Base-by-base conservation (phyloP, 2,113 vertebrate genomes). In the Rhinoptilus africanus region DNA sequence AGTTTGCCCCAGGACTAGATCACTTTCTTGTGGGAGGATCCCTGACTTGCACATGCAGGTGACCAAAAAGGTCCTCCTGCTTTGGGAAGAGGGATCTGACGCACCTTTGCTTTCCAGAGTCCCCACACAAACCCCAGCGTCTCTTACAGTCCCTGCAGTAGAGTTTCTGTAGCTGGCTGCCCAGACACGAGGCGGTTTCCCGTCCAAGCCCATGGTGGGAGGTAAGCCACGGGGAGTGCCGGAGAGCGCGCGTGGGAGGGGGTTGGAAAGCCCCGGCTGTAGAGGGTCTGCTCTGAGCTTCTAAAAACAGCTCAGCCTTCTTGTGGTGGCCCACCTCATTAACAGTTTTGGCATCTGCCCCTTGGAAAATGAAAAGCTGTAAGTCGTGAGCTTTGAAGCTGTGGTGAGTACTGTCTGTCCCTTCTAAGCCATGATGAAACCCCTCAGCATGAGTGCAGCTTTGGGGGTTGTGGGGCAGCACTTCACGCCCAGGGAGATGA, bases 201-300 rank as follows among this genome's bases (percentile, higher is more conserved):
- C 0, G 0, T 85, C 77, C 56, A 50, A 77, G 32, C 24, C 21
- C 0, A 0, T n/a, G 28, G 84, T 78, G 77, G 77, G 92, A 91
- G 51, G 37, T 68, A 8, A 92, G 60, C 57, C 85, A 22, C 0
- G 1, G 78, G 67, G 72, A 74, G 78, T 73, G 84, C 75, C 4
- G 0, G 72, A 75, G 76, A 53, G 60, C 1, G 0, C 2, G 27
- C 0, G 34, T 88, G 78, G 87, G 71, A 91, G 77, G 57, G 81
- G 32, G 41, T 11, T 93, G 93, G 93, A 94, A 96, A 93, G 76
- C 67, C 92, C 92, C 43, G 0, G 14, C 43, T 66, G 41, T 34
- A 37, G 51, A 59, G 73, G 79, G 64, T 59, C 90, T 77, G n/a
- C 43, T 54, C 57, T 51, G 21, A 8, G 9, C 41, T 71, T 80